Base-by-base conservation (phyloP, 92 coral and sea anemone genomes). In the Parazoanthus atlanticus region DNA sequence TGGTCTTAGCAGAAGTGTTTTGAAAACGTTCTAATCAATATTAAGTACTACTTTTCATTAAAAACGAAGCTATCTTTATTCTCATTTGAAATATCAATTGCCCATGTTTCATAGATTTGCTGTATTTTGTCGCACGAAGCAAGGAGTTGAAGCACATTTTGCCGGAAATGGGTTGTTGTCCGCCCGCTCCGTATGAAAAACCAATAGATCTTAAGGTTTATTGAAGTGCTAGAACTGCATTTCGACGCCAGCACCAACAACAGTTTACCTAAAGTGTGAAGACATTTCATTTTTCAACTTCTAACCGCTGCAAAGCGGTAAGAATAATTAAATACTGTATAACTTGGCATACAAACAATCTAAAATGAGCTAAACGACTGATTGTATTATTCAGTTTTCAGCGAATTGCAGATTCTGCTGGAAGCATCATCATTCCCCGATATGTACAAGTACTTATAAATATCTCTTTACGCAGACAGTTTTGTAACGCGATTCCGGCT, bases 401-500 rank as follows among this genome's bases (percentile, higher is more conserved):
- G 61, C 9, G 76, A 82, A 66, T 36, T 11, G 36, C 52, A 78
- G 64, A 82, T n/a, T 67, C 36, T 73, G 43, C 77, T 38, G 11
- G 86, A n/a, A 40, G 58, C 56, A 38, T 47, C 5, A 30, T 19
- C 33, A 21, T 47, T 30, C 67, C 79, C 28, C 2, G 43, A 28
- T 84, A 84, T 84, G 77, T 84, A 84, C 87, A 84, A 64, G 77
- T 43, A 72, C 87, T 84, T 69, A 84, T 84, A 84, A 84, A 84
- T 84, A 84, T 49, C 86, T 84, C 65, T 28, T 69, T 26, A 7
- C 25, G 26, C 21, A 5, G 78, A 69, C 41, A 31, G 72, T 17
- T 40, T 41, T 36, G 19, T 36, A 25, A 69, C 86, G 73, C 17
- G 74, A 81, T 25, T 56, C 29, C 34, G 61, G 86, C 46, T 82